Conservation (phyloP, 2,888 invertebrate genomes). For the Augiades crinisus region DNA sequence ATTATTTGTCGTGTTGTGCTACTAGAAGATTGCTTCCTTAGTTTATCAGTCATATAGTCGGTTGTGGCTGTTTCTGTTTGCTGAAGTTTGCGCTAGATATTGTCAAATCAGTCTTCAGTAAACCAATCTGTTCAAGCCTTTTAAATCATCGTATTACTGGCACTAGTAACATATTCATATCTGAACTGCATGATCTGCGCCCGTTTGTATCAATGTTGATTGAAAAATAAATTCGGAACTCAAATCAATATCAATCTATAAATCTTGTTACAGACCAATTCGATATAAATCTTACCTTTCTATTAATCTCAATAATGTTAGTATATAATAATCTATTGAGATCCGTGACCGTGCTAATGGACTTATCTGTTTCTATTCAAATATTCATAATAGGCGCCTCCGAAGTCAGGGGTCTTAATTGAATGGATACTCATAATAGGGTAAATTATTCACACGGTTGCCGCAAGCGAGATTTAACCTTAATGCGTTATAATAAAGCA, state of each 20-base stretch:
- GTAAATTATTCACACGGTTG: slow-evolving; percentile 44
- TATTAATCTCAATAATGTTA: slow-evolving; percentile 19
- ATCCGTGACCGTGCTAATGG: slow-evolving; percentile 38
- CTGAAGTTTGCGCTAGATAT: too few species aligned
- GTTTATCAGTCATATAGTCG: too few species aligned
- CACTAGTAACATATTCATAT: too few species aligned
- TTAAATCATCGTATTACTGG: too few species aligned
- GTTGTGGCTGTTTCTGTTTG: too few species aligned
- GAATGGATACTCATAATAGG: slow-evolving; percentile 52
- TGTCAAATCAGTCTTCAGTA: too few species aligned
- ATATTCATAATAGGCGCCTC: slow-evolving; percentile 42
- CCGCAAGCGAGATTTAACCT: slow-evolving; percentile 37
- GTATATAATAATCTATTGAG: slow-evolving; percentile 23
- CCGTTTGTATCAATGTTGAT: too few species aligned
- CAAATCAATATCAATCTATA: slow-evolving; percentile 12
- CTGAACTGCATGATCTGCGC: too few species aligned
- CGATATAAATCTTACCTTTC: background rate
- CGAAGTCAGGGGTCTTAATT: slow-evolving; percentile 53
- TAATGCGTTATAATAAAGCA: slow-evolving; percentile 33
- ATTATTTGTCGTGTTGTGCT: too few species aligned
- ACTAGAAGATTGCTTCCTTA: too few species aligned
- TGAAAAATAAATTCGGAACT: background rate
- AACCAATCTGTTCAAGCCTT: too few species aligned
- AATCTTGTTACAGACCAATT: slow-evolving; percentile 12
- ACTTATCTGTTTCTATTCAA: slow-evolving; percentile 42